Percentiles rank a stretch among this genome's conserved stretches.
phyloP scores from a whole-genome alignment of 2,888 invertebrate genomes.

The Corbicula japonica region DNA sequence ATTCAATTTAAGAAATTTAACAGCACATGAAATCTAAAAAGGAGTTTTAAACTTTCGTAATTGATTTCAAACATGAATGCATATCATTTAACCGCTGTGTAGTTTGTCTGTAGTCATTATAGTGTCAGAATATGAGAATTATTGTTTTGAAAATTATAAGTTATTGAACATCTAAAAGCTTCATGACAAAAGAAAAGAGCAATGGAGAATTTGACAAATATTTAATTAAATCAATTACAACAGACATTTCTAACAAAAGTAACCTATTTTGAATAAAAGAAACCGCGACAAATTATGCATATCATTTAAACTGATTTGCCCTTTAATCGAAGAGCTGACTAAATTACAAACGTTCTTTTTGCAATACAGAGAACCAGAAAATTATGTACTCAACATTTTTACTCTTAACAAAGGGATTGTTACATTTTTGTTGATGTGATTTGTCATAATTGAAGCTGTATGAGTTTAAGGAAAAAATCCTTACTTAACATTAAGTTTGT shows the following conservation, averaged over 20 bases:
- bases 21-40: too few species aligned
- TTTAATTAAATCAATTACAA: not conserved
- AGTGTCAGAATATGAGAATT: slow-evolving; percentile 6
- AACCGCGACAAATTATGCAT: not conserved
- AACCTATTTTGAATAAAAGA: too few species aligned
- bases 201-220: not conserved
- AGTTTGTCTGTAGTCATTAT: slow-evolving; percentile 20
- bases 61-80: slow-evolving; percentile 14
- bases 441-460: too few species aligned
- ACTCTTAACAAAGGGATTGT: not conserved
- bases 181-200: not conserved
- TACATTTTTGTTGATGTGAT: not conserved
- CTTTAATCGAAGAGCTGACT: not conserved
- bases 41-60: too few species aligned
- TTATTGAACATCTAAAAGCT: slow-evolving; percentile 18
- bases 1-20: too few species aligned
- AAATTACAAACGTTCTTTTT: too few species aligned
- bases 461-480: too few species aligned
- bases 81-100: slow-evolving; percentile 24
- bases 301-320: not conserved
- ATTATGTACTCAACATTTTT: too few species aligned
- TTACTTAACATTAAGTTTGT: too few species aligned
- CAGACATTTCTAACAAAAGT: too few species aligned
- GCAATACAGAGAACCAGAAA: too few species aligned
- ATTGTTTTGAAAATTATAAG: slow-evolving; percentile 20